Evolutionary conservation across 2,797 vertebrate genomes (phyloP).

Genomic region (Aselliscus stoliczkanus): DNA sequence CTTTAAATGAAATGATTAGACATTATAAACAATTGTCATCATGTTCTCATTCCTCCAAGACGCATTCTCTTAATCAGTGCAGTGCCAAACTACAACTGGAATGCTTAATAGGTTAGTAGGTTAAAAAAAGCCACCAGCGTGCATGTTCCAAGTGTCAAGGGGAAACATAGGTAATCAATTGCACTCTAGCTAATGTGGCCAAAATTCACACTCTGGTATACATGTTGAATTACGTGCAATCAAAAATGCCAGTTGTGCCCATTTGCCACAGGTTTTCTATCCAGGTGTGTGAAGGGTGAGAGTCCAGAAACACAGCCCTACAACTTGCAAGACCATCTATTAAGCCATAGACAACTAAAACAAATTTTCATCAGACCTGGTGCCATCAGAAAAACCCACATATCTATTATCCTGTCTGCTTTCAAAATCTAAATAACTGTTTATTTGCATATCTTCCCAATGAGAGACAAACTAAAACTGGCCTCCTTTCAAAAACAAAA

Average conservation of each 20-base stretch:
- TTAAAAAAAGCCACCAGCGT: not conserved
- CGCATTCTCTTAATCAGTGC: not conserved
- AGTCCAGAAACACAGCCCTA: conserved; percentile 24
- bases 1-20: not conserved
- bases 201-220: not conserved
- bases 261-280: not conserved
- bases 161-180: not conserved
- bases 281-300: not conserved
- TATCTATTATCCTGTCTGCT: not conserved
- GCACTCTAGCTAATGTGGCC: not conserved
- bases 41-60: conserved; percentile 9
- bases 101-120: not conserved
- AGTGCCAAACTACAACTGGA: not conserved
- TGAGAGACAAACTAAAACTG: not conserved
- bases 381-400: not conserved
- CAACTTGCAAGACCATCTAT: conserved; percentile 22
- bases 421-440: conserved; percentile 36
- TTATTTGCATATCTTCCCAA: conserved; percentile 32
- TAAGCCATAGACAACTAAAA: conserved; percentile 31
- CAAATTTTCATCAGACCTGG: conserved; percentile 40
- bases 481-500: conserved; percentile 33
- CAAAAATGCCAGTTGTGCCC: not conserved
- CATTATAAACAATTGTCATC: not conserved
- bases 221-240: not conserved
- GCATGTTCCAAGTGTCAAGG: not conserved